Evolutionary conservation across 2,113 vertebrate species (phyloP).

Genomic region (Rhinolophus sinicus): DNA sequence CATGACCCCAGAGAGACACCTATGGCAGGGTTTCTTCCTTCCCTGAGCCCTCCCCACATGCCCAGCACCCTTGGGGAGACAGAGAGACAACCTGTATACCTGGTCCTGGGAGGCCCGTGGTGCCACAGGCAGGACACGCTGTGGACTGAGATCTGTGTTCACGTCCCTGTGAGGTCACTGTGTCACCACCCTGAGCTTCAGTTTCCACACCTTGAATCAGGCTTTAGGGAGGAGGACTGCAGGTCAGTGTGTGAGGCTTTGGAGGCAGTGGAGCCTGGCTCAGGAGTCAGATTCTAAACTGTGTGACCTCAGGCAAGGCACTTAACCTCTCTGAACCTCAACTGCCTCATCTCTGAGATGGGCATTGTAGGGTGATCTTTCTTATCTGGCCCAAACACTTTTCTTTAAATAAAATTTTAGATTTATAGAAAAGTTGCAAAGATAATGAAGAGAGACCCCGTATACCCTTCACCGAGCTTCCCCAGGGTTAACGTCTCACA

Average conservation of each 20-base stretch:
- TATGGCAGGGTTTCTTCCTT: neutral
- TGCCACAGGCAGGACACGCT: neutral
- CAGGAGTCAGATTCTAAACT: neutral
- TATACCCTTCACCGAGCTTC: neutral
- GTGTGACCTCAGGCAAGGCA: neutral
- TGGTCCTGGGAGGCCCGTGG: neutral
- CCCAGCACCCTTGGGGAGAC: neutral
- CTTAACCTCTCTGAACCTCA: neutral
- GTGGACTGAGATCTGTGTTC: neutral
- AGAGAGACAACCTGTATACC: neutral
- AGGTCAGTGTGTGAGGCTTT: neutral
- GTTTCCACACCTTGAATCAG: neutral
- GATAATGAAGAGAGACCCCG: neutral
- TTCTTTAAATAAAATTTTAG: neutral
- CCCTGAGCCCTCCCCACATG: neutral
- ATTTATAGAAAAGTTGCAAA: neutral
- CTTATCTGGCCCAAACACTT: neutral
- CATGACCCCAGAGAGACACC: neutral
- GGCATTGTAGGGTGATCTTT: neutral
- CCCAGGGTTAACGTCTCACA: neutral
- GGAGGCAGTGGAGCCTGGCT: neutral
- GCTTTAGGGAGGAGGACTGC: neutral
- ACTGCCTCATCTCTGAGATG: neutral
- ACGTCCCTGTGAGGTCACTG: rapidly evolving
- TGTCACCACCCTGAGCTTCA: neutral